Percentiles rank a stretch among this genome's conserved stretches.
Evolutionary conservation across 2,797 vertebrate genomes (phyloP).

Genomic region (Eurystomus glaucurus): DNA sequence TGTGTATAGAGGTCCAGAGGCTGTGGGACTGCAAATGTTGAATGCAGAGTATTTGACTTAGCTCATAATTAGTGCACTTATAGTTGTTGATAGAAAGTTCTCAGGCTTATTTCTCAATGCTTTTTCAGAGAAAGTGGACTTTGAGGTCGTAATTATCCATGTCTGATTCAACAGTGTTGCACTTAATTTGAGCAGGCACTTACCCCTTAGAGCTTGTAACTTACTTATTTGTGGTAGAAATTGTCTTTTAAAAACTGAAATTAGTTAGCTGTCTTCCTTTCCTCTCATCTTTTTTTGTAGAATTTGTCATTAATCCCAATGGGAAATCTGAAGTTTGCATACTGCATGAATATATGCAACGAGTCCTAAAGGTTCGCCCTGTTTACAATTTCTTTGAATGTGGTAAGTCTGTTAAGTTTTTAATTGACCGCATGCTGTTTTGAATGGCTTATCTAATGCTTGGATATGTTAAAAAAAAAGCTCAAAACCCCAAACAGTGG

Average conservation of each 20-base stretch:
- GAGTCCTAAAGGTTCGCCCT: slow-evolving; percentile 98
- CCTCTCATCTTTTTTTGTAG: slow-evolving; percentile 71
- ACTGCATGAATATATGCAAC: slow-evolving; percentile 99
- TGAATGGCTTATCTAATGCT: neutral
- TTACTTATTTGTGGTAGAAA: neutral
- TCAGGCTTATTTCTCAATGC: neutral
- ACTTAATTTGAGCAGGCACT: neutral
- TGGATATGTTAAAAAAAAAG: neutral
- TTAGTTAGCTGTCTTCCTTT: neutral
- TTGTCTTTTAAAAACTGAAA: neutral
- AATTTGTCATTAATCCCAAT: slow-evolving; percentile 99
- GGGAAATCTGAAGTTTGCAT: slow-evolving; percentile 99
- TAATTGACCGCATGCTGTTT: rapidly evolving
- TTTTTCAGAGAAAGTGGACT: neutral
- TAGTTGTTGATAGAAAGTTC: neutral
- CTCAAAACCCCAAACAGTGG: neutral
- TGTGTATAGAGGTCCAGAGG: neutral
- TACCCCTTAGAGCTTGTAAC: neutral
- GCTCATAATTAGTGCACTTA: neutral
- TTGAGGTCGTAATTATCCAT: neutral
- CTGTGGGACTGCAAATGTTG: neutral
- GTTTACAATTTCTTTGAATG: slow-evolving; percentile 99
- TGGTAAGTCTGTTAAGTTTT: slow-evolving; percentile 88
- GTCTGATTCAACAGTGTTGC: neutral
- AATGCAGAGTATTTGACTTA: neutral